A percentile compares a stretch with the other conserved stretches of the same genome.
phyloP scores from a whole-genome alignment of 2,888 invertebrate genomes.

The Cerceris rybyensis region DNA sequence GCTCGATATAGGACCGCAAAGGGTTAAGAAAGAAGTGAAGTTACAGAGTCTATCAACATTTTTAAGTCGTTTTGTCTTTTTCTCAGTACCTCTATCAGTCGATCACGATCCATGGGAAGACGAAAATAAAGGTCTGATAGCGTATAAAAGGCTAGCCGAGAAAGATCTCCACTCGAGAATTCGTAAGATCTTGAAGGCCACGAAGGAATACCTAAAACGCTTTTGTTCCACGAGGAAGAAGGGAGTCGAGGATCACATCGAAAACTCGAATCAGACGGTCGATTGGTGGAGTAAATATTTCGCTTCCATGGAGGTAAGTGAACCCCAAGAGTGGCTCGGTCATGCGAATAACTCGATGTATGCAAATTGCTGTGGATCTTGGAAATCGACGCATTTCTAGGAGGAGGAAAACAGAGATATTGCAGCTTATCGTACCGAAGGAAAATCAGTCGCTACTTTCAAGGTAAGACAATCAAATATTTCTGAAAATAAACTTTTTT shows the following conservation, averaged over 20 bases:
- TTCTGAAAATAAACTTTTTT: conserved; percentile 2
- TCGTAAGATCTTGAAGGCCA: conserved; percentile 36
- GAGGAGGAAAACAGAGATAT: conserved; percentile 69
- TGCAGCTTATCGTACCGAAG: conserved; percentile 39
- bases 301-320: conserved; percentile 80
- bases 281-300: conserved; percentile 85
- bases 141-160: conserved; percentile 65
- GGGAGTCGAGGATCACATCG: conserved; percentile 34
- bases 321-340: not conserved
- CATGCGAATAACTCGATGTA: conserved; percentile 9
- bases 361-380: not conserved
- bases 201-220: conserved; percentile 53
- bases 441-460: conserved; percentile 71
- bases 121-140: conserved; percentile 71
- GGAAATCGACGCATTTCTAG: conserved; percentile 56
- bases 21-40: too few relatives aligned
- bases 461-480: conserved; percentile 68
- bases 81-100: conserved; percentile 64
- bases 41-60: not conserved
- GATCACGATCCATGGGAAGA: conserved; percentile 68
- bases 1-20: too few relatives aligned
- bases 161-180: conserved; percentile 52
- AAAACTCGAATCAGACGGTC: conserved; percentile 78
- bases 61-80: not conserved
- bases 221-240: not conserved